Percentiles rank a stretch among this genome's conserved stretches.
Evolutionary conservation across 2,888 invertebrate species (phyloP).

Genomic region (Hyles lineata): DNA sequence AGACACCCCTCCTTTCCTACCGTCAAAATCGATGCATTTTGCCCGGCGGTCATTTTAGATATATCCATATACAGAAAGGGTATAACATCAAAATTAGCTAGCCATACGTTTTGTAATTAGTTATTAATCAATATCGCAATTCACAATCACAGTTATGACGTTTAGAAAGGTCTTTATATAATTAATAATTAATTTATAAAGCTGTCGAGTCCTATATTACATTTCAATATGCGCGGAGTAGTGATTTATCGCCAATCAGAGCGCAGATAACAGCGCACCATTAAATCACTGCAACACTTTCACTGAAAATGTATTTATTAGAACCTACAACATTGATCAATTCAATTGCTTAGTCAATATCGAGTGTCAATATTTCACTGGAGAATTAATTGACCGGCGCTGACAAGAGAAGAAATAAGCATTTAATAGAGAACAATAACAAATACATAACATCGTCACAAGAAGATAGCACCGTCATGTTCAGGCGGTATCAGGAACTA

Average conservation of each 20-base stretch:
- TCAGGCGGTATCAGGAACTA: no score
- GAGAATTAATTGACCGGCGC: neutral
- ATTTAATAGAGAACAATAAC: no score
- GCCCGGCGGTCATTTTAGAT: neutral
- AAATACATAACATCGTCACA: no score
- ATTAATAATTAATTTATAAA: neutral
- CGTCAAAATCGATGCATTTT: neutral
- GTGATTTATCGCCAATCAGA: conserved; percentile 2
- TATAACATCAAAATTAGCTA: no score
- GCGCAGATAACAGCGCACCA: conserved; percentile 6
- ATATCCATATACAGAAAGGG: no score
- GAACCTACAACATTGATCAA: neutral
- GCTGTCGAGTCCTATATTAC: neutral
- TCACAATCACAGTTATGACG: neutral
- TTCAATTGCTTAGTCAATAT: neutral
- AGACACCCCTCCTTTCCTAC: neutral
- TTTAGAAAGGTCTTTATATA: neutral
- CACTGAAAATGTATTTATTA: conserved; percentile 16
- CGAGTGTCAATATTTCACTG: neutral
- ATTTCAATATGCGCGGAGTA: neutral
- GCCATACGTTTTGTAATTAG: no score
- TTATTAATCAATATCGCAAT: no score
- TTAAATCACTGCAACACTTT: conserved; percentile 23
- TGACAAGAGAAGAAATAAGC: neutral
- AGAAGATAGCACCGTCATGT: no score